phyloP scores from a whole-genome alignment of 2,113 vertebrate species.

The Malaclemys terrapin region DNA sequence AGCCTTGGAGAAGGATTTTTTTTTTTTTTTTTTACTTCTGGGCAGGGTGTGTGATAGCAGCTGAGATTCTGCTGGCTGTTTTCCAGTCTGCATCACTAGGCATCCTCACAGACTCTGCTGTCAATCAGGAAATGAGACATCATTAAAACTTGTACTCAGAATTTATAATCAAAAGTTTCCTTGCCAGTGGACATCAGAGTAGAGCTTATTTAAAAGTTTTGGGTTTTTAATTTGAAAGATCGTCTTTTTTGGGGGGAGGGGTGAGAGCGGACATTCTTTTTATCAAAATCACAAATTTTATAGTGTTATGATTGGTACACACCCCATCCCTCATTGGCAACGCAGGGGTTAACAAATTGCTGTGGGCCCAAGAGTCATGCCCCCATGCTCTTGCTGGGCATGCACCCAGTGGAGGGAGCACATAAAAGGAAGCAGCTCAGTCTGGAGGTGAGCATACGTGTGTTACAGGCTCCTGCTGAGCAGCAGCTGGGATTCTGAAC shows the following conservation, averaged over 20 bases:
- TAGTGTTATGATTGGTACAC: background rate
- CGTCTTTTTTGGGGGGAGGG: background rate
- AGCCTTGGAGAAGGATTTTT: background rate
- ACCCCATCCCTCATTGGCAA: too few relatives aligned
- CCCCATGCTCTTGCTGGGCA: too few relatives aligned
- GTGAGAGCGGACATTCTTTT: background rate
- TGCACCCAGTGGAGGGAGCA: too few relatives aligned
- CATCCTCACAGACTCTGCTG: background rate
- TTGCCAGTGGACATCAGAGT: background rate
- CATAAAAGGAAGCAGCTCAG: too few relatives aligned
- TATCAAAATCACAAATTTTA: background rate
- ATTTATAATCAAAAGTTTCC: background rate
- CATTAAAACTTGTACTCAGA: background rate
- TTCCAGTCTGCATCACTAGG: background rate
- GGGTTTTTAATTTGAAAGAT: background rate
- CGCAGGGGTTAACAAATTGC: too few relatives aligned
- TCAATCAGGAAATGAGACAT: background rate
- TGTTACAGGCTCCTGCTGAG: too few relatives aligned
- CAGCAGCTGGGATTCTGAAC: too few relatives aligned
- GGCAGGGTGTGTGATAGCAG: background rate
- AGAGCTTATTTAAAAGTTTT: background rate
- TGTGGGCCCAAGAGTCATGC: too few relatives aligned
- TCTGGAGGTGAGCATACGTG: too few relatives aligned
- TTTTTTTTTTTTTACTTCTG: background rate
- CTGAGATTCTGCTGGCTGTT: background rate